phyloP scores from a whole-genome alignment of 2,888 invertebrate species.

The Perizoma flavofasciatum region DNA sequence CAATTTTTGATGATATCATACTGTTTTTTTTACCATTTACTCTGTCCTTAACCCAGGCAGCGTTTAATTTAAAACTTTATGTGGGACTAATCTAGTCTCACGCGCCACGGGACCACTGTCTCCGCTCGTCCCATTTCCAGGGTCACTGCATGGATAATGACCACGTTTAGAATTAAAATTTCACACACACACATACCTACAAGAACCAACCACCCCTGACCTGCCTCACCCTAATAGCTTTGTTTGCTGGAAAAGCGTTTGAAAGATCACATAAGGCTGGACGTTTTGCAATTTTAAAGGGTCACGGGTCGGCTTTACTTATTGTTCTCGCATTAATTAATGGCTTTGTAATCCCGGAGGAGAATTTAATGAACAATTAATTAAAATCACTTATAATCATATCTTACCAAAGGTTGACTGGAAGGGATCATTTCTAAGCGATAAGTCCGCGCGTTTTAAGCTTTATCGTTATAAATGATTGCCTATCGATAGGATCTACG shows the following conservation, averaged over 20 bases:
- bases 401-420: too few relatives aligned
- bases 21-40: neutral
- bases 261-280: constrained; percentile 40
- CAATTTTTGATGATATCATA: too few relatives aligned
- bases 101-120: constrained; percentile 56
- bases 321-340: constrained; percentile 54
- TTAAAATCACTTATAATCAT: too few relatives aligned
- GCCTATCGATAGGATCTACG: too few relatives aligned
- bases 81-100: constrained; percentile 63
- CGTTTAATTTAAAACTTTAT: constrained; percentile 70
- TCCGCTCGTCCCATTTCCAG: constrained; percentile 45
- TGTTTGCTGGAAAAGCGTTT: constrained; percentile 42
- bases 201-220: constrained; percentile 26
- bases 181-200: constrained; percentile 47
- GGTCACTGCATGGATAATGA: constrained; percentile 62
- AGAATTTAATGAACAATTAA: constrained; percentile 35
- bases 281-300: constrained; percentile 32
- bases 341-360: constrained; percentile 43
- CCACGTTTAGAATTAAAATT: constrained; percentile 62
- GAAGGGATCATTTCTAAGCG: too few relatives aligned
- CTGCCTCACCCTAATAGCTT: constrained; percentile 26
- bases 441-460: too few relatives aligned
- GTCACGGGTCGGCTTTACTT: constrained; percentile 51
- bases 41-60: constrained; percentile 34
- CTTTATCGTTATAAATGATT: too few relatives aligned